These are phyloP conservation scores for Athalia rosae DNA, from an alignment of 2,888 invertebrate species.

Conservation along the genomic window DNA sequence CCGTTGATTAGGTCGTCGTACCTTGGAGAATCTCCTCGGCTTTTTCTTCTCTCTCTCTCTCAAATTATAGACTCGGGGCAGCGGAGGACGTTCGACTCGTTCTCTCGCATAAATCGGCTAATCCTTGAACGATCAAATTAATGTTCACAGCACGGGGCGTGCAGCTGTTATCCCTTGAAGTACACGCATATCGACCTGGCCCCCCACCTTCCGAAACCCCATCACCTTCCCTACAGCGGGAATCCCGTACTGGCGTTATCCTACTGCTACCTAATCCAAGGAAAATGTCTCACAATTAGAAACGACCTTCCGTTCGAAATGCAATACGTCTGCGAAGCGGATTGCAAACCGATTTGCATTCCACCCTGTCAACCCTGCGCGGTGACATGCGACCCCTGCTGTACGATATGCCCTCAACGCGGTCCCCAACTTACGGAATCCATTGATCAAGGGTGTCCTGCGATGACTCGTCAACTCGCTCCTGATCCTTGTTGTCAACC, in stretches of 20 bases:
- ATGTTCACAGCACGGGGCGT: conserved; percentile 66
- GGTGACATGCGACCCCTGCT: conserved; percentile 50
- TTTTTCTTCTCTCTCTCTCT: not conserved
- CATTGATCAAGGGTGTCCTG: conserved; percentile 22
- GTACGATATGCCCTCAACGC: conserved; percentile 37
- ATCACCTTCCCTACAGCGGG: conserved; percentile 82
- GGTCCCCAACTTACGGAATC: not conserved
- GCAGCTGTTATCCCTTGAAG: conserved; percentile 78
- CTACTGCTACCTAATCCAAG: conserved; percentile 75
- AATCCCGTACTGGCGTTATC: conserved; percentile 85
- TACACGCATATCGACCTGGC: conserved; percentile 92
- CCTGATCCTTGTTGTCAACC: conserved; percentile 10
- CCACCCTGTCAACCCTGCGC: conserved; percentile 58
- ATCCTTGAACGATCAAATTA: not conserved
- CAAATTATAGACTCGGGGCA: not conserved
- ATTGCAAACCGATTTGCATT: conserved; percentile 61
- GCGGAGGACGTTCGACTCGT: not conserved
- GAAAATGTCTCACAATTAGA: conserved; percentile 66
- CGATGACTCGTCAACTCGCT: conserved; percentile 18
- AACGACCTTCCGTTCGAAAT: conserved; percentile 64
- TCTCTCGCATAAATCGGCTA: too few relatives aligned
- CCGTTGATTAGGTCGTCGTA: not conserved
- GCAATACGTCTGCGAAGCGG: conserved; percentile 64
- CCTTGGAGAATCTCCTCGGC: not conserved
- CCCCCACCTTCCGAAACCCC: conserved; percentile 70